Evolutionary conservation across 2,888 invertebrate genomes (phyloP).

Genomic region (Esperia sulphurella): DNA sequence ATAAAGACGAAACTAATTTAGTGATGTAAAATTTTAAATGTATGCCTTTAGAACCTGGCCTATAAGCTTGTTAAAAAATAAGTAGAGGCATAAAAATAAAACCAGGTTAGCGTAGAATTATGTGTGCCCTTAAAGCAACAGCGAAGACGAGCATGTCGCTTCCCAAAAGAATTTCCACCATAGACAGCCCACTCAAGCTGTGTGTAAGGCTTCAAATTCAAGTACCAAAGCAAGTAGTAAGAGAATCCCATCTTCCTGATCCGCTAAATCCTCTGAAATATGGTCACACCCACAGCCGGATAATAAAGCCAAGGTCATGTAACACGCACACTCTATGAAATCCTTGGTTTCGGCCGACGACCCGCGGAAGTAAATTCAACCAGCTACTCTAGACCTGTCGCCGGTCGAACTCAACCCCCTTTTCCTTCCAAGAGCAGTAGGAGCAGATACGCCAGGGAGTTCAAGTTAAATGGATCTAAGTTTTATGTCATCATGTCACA

Average conservation of each 20-base stretch:
- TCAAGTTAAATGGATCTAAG: constrained; percentile 31
- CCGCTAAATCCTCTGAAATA: constrained; percentile 19
- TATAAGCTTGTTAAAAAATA: too few species aligned
- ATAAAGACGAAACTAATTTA: too few species aligned
- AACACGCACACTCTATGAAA: constrained; percentile 59
- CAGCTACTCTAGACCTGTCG: constrained; percentile 43
- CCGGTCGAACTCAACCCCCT: constrained; percentile 24
- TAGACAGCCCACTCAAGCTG: too few species aligned
- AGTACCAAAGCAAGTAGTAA: too few species aligned
- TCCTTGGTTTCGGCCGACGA: constrained; percentile 66
- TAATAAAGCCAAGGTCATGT: constrained; percentile 66
- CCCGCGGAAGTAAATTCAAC: constrained; percentile 62
- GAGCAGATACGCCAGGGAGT: constrained; percentile 20
- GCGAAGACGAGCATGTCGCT: too few species aligned
- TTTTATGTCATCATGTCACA: constrained; percentile 62
- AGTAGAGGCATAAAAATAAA: too few species aligned
- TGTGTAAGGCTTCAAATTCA: too few species aligned
- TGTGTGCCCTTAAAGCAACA: too few species aligned
- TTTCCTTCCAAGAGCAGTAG: constrained; percentile 9
- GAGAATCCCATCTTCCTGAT: constrained; percentile 8
- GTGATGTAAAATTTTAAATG: too few species aligned
- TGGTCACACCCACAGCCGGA: constrained; percentile 46
- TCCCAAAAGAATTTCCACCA: too few species aligned
- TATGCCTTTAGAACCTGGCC: too few species aligned
- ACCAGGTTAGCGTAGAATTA: too few species aligned